These are phyloP conservation scores for Aquatica leii DNA, from an alignment of 2,888 invertebrate genomes.

Conservation along the genomic window DNA sequence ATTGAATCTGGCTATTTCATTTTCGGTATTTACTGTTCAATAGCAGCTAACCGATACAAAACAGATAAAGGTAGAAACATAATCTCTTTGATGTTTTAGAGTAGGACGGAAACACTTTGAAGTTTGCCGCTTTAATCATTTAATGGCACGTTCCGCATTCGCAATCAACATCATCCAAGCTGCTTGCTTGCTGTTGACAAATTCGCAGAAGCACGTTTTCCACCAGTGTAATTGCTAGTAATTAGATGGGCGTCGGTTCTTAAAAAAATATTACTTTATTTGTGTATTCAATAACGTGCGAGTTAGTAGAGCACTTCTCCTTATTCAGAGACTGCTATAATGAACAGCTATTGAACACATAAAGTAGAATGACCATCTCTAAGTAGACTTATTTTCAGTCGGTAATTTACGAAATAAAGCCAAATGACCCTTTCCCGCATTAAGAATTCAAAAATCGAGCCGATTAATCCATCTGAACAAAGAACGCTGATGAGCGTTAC, in stretches of 20 bases:
- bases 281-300: too few relatives aligned
- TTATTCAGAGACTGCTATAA: too few relatives aligned
- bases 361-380: too few relatives aligned
- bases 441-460: too few relatives aligned
- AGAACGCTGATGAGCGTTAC: too few relatives aligned
- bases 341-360: too few relatives aligned
- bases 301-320: too few relatives aligned
- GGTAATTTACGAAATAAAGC: too few relatives aligned
- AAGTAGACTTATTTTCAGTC: too few relatives aligned
- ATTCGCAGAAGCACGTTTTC: conserved; percentile 16
- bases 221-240: conserved; percentile 13
- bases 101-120: conserved; percentile 42
- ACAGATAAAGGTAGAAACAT: conserved; percentile 29
- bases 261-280: conserved; percentile 11
- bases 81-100: conserved; percentile 35
- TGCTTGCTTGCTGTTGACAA: conserved; percentile 32
- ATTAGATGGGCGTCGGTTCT: conserved; percentile 11
- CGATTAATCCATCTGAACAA: too few relatives aligned
- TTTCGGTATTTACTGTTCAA: conserved; percentile 26
- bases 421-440: too few relatives aligned
- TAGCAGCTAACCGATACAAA: conserved; percentile 19
- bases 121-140: conserved; percentile 47
- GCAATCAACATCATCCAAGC: conserved; percentile 39
- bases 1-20: conserved; percentile 13
- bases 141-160: conserved; percentile 44